Base-by-base conservation (phyloP, 2,888 invertebrate species). In the Troilus luridus region DNA sequence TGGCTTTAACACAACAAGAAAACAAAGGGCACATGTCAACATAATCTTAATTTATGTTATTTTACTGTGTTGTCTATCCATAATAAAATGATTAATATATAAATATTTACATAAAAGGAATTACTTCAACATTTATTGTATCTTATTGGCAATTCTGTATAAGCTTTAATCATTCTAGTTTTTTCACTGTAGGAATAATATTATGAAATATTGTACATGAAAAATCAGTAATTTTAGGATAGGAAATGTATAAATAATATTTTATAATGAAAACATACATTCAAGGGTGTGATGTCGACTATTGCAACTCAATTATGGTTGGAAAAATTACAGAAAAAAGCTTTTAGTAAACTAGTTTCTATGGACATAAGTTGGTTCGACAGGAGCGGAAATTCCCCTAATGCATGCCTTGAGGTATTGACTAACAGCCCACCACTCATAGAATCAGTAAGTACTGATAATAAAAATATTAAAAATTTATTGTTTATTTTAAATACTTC, bases 331-430 rank as follows among this genome's bases (percentile, higher is more conserved):
- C 93, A 95, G n/a, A 92, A 94, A 58, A 93, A 94, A 91, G 94
- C 94, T 6, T 95, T 94, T 92, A 93, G 93, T 41, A 94, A 94
- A 91, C 93, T 95, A 89, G 92, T 95, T 88, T 92, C 94, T 8
- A 94, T 94, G 93, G 94, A 94, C 64, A 93, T 94, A 21, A 94
- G 93, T 56, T 95, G 94, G 94, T 94, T 94, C 92, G 95, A 95
- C 93, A 92, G 93, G 88, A 93, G 94, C n/a, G 92, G 92, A 17
- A 94, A 94, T 91, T 93, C 94, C 2, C 93, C 94, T 56, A 89
- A 89, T 56, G 89, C 67, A 89, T 64, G 64, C 56, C 89, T 89
- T 54, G 89, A 89, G n/a, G n/a, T 67, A 67, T 21, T 89, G n/a
- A 67, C 67, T 17, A 89, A 89, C n/a, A 89, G 89, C 21, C 89